Base-by-base conservation (phyloP, 2,888 invertebrate species). In the Hirtodrosophila alboralis region DNA sequence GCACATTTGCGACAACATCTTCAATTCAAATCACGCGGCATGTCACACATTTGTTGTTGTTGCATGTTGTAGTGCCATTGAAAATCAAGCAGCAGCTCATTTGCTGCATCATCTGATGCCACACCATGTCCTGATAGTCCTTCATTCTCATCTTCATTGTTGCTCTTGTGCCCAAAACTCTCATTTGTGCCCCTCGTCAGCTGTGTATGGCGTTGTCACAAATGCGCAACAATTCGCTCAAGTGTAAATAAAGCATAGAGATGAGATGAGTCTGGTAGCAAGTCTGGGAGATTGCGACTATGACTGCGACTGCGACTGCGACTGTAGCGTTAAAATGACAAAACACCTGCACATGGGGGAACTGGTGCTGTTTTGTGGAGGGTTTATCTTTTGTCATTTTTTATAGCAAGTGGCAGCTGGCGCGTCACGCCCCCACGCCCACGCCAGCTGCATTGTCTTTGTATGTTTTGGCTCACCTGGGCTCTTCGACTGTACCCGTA, bases 201-300 rank as follows among this genome's bases (percentile, higher is more conserved):
- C 21, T 8, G 31, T 13, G 21, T 34, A 10, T 31, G 37, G 45
- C 16, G 47, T 21, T 59, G 41, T 60, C 37, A 66, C 68, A 86
- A 86, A 86, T 86, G 87, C 83, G 86, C 87, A 86, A 84, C 85
- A 87, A 87, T 85, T 79, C 76, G 74, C 66, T 85, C 77, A 83
- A 79, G 88, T 87, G 88, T 87, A 85, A 88, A 83, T 83, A 85
- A 83, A 79, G 75, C 79, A 77, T 37, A 23, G 52, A 57, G 44
- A 26, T 27, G 52, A 57, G 44, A 26, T 27, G 45, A 26, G 57
- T 38, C 28, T 36, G 34, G 56, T 27, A 28, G 28, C 57, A 27
- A 37, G 64, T 44, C 49, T 41, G 43, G 41, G 34, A 59, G 48
- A 48, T 23, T 28, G 41, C 18, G 56, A 27, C 27, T 31, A 16